These are phyloP conservation scores for Sphaerodactylus townsendi DNA, from an alignment of 2,113 vertebrate species.

Conservation along the genomic window DNA sequence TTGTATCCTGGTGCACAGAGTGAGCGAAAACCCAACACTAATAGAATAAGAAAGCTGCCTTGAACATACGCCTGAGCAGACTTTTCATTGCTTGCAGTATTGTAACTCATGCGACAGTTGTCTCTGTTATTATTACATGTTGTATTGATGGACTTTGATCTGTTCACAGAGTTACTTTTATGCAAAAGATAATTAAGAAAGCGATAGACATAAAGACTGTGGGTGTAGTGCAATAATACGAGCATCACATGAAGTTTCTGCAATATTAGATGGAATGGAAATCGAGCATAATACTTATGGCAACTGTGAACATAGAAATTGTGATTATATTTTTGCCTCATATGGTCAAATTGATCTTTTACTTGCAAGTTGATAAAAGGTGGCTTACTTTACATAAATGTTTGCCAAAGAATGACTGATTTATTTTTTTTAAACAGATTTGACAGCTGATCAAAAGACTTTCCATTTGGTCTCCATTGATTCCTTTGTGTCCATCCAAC, in stretches of 20 bases:
- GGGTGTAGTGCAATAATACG: background rate
- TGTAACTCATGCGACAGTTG: background rate
- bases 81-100: background rate
- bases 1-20: background rate
- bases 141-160: background rate
- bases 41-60: background rate
- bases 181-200: background rate
- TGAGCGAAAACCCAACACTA: background rate
- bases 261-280: background rate
- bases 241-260: background rate
- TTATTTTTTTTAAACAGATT: conserved; percentile 76
- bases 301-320: background rate
- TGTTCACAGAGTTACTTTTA: background rate
- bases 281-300: background rate
- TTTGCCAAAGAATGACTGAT: conserved; percentile 29
- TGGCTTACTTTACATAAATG: background rate
- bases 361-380: background rate
- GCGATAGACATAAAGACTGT: background rate
- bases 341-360: background rate
- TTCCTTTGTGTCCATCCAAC: conserved; percentile 96
- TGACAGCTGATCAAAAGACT: conserved; percentile 91
- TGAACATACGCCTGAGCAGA: background rate
- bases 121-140: background rate
- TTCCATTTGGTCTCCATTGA: conserved; percentile 94
- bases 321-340: background rate